phyloP scores from a whole-genome alignment of 2,888 invertebrate genomes.

The Scrobipalpa atriplicella region DNA sequence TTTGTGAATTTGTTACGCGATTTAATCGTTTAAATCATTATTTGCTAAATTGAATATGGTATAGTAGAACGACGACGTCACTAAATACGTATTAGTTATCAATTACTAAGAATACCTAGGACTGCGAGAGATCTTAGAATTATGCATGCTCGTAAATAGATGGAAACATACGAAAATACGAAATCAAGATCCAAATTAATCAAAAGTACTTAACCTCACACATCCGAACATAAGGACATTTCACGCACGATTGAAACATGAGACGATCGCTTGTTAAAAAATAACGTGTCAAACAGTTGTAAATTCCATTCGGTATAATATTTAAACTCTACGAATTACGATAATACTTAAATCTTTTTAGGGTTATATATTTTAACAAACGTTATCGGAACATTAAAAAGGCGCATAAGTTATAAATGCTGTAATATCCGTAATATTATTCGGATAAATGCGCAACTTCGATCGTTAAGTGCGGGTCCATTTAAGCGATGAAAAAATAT shows the following conservation, averaged over 20 bases:
- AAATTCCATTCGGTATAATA: slow-evolving; percentile 9
- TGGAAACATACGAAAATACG: neutral
- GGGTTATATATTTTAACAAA: neutral
- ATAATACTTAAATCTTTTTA: neutral
- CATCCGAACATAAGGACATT: slow-evolving; percentile 52
- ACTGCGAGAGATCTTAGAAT: neutral
- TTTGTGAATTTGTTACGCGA: no score
- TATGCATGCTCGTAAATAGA: neutral
- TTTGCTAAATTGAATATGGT: no score
- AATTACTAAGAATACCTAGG: neutral
- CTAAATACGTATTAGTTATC: no score
- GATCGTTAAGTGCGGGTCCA: slow-evolving; percentile 23
- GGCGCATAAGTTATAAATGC: slow-evolving; percentile 21
- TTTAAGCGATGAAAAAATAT: slow-evolving; percentile 5
- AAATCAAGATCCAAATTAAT: slow-evolving; percentile 10
- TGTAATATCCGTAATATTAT: slow-evolving; percentile 29
- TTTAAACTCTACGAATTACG: slow-evolving; percentile 15
- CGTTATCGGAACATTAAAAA: slow-evolving; percentile 23
- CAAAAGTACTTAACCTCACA: slow-evolving; percentile 37
- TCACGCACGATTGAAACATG: slow-evolving; percentile 45
- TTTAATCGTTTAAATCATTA: no score
- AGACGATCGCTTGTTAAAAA: slow-evolving; percentile 39
- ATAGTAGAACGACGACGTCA: no score
- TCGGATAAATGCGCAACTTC: slow-evolving; percentile 29
- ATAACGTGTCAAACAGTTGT: slow-evolving; percentile 32